Percentiles rank a stretch among this genome's conserved stretches.
phyloP scores from a whole-genome alignment of 2,797 vertebrate species.

The Squalus acanthias region DNA sequence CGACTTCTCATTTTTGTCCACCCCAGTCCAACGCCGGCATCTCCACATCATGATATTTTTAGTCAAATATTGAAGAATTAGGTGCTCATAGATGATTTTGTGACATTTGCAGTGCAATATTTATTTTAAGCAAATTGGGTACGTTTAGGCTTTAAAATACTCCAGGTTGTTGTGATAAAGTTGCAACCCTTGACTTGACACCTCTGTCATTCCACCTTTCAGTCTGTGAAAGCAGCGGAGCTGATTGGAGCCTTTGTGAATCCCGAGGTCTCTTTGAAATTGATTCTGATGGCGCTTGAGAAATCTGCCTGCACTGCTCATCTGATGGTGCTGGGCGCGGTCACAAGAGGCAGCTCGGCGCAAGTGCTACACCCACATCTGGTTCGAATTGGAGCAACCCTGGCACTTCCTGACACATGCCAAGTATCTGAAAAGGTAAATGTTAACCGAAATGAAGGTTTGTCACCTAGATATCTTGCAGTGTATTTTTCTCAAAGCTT shows the following conservation, averaged over 20 bases:
- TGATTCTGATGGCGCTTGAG: slow-evolving; percentile 66
- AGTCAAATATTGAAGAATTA: not conserved
- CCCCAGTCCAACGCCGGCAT: too few relatives aligned
- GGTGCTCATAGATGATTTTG: not conserved
- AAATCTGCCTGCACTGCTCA: slow-evolving; percentile 59
- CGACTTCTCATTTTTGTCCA: too few relatives aligned
- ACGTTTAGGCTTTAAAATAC: not conserved
- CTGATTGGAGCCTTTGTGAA: slow-evolving; percentile 78
- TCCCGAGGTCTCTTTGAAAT: slow-evolving; percentile 74
- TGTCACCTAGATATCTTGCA: not conserved
- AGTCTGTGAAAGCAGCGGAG: slow-evolving; percentile 75
- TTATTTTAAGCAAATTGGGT: not conserved
- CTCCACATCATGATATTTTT: not conserved
- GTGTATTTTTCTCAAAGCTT: not conserved
- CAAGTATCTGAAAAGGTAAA: slow-evolving; percentile 79
- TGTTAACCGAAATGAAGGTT: not conserved
- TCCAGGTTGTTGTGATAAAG: not conserved
- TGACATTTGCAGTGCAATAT: not conserved
- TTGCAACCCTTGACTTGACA: not conserved
- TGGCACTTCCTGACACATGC: slow-evolving; percentile 65
- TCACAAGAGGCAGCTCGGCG: slow-evolving; percentile 68
- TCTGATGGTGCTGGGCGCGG: slow-evolving; percentile 73
- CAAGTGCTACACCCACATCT: slow-evolving; percentile 69
- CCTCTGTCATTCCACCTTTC: slow-evolving; percentile 40
- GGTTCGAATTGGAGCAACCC: slow-evolving; percentile 52